phyloP scores from a whole-genome alignment of 2,888 invertebrate species.

The Cynaeus angustus region DNA sequence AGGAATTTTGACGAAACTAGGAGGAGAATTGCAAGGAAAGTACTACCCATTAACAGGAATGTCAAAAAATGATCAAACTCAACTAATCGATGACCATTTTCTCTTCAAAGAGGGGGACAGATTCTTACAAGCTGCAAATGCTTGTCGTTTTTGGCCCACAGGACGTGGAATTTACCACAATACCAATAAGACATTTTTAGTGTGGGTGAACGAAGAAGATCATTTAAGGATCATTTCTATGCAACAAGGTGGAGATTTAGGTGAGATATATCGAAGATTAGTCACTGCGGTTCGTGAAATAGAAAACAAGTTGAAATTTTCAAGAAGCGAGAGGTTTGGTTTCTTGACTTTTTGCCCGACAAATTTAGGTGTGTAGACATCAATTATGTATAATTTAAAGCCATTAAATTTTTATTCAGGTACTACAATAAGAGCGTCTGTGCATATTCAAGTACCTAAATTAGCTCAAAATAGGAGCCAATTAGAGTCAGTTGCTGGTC shows the following conservation, averaged over 20 bases:
- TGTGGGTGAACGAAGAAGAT: slow-evolving; percentile 99
- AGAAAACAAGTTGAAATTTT: slow-evolving; percentile 74
- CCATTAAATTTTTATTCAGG: slow-evolving; percentile 69
- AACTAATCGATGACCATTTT: slow-evolving; percentile 97
- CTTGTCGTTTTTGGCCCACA: slow-evolving; percentile 96
- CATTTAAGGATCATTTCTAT: slow-evolving; percentile 97
- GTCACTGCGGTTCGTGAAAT: slow-evolving; percentile 73
- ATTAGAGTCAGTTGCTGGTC: slow-evolving; percentile 76
- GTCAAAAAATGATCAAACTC: slow-evolving; percentile 93
- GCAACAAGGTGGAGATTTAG: slow-evolving; percentile 95
- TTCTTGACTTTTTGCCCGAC: slow-evolving; percentile 84
- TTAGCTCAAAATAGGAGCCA: slow-evolving; percentile 72
- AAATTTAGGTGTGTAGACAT: slow-evolving; percentile 71
- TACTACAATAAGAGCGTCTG: slow-evolving; percentile 81
- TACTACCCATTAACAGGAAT: slow-evolving; percentile 95
- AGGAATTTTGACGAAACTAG: slow-evolving; percentile 63
- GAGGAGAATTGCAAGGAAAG: slow-evolving; percentile 88
- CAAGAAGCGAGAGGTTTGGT: slow-evolving; percentile 77
- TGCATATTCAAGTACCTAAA: slow-evolving; percentile 80
- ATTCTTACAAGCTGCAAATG: slow-evolving; percentile 91
- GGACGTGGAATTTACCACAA: slow-evolving; percentile 97
- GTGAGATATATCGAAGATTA: slow-evolving; percentile 78
- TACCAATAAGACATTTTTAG: slow-evolving; percentile 94
- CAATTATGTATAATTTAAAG: slow-evolving; percentile 1
- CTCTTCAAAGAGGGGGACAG: slow-evolving; percentile 97